Base-by-base conservation (phyloP, 1,140 invertebrate species). In the Bombyx mandarina region DNA sequence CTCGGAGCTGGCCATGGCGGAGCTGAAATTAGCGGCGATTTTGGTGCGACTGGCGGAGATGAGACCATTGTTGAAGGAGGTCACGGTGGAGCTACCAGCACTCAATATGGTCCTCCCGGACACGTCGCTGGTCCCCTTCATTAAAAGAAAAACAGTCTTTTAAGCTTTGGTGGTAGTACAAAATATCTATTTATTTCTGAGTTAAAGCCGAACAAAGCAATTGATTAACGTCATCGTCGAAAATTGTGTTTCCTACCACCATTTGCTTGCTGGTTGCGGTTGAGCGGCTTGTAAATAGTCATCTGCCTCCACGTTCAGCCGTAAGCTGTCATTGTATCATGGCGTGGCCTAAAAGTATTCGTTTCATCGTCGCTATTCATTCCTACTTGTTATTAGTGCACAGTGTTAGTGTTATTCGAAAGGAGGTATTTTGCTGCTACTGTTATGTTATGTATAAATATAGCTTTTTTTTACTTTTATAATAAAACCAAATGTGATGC, bases 351-450 rank as follows among this genome's bases (percentile, higher is more conserved):
- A 35, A 35, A 35, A 35, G 26, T 35, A 35, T 35, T 35, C 63
- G 57, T 62, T 62, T 72, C 69, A 70, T 75, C 61, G 67, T 80
- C 64, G 59, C 65, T 64, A 75, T 67, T 76, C 78, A 76, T 78
- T 63, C 69, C 73, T 77, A 83, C 78, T 86, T 77, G 82, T 86
- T 84, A 82, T 82, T 82, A 77, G 78, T 79, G 82, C 82, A 86
- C 80, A 79, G 69, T 83, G 80, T 83, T 83, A 81, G 74, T 73
- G 74, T 80, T 80, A 69, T 81, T 73, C 67, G 60, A 75, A 75
- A 77, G 66, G 68, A 71, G 72, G 71, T 79, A 75, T 77, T 77
- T 75, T 77, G 73, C 72, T 77, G 73, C 75, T 77, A 82, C 80
- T 85, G 82, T 85, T 85, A 82, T 69, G 79, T 82, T 81, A 79